These are phyloP conservation scores for Allacma fusca DNA, from an alignment of 2,888 invertebrate species.

Conservation along the genomic window DNA sequence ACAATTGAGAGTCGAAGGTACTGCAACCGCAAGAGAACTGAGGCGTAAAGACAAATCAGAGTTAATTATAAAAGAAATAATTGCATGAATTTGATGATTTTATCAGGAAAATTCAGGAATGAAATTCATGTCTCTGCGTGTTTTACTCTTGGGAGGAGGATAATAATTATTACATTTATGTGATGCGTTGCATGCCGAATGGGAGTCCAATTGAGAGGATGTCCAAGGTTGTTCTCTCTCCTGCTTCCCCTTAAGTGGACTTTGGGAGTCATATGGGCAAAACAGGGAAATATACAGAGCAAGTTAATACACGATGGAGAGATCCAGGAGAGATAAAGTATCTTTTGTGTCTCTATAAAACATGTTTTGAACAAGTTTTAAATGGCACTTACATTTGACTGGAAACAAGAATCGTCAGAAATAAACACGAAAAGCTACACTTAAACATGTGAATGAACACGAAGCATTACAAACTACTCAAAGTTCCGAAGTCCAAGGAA, in stretches of 20 bases:
- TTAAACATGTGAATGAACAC: slow-evolving; percentile 32
- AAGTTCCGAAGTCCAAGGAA: not conserved
- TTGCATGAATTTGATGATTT: not conserved
- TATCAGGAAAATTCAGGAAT: not conserved
- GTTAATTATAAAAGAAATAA: not conserved
- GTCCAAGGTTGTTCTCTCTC: slow-evolving; percentile 2
- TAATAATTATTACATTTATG: not conserved
- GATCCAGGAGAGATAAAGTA: slow-evolving; percentile 12
- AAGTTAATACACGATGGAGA: slow-evolving; percentile 21
- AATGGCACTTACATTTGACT: slow-evolving; percentile 32
- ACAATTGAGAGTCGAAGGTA: too few relatives aligned
- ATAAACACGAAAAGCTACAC: slow-evolving; percentile 40
- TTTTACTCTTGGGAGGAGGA: not conserved
- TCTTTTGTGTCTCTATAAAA: slow-evolving; percentile 32
- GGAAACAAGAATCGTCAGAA: slow-evolving; percentile 35
- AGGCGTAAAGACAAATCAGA: too few relatives aligned
- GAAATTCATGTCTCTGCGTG: not conserved
- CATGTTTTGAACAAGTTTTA: slow-evolving; percentile 39
- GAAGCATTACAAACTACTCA: slow-evolving; percentile 29
- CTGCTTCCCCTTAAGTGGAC: not conserved
- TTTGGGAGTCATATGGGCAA: not conserved
- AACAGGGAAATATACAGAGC: not conserved
- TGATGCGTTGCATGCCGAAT: not conserved
- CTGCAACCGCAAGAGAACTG: too few relatives aligned
- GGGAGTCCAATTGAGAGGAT: not conserved